Base-by-base conservation (phyloP, 1,140 invertebrate genomes). In the Arion vulgaris region DNA sequence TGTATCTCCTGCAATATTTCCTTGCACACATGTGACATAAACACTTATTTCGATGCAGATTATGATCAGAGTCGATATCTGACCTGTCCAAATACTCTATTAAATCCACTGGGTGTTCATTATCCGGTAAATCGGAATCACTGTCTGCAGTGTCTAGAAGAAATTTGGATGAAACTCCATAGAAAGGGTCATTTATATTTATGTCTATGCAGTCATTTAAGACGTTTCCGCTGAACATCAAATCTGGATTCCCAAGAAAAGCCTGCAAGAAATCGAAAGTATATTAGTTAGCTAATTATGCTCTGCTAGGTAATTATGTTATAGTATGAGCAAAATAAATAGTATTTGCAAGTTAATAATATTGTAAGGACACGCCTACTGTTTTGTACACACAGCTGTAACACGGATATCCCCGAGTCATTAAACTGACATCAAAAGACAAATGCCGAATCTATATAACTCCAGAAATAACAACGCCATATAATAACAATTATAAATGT, bases 31-130 rank as follows among this genome's bases (percentile, higher is more conserved):
- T 45, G 68, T 80, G 71, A 51, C 68, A 73, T 17, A 4, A 45
- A 71, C 78, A 80, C 26, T 72, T 72, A 41, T 26, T 72, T 2
- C 26, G 36, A 45, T 45, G 41, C 7, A 9, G 38, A 4, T 39
- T n/a, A 23, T 41, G 71, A n/a, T 41, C 71, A 1, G 41, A 9
- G 36, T 75, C 73, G 13, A 34, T 17, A 39, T 74, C 71, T 53
- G 36, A 0, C n/a, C 66, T 39, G 28, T 81, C 80, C 17, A 81
- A 19, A 15, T 38, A 73, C 26, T 74, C 74, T 7, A 74, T 39
- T 34, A 81, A 74, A 69, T 81, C 80, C 80, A 81, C 51, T n/a
- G 80, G 41, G 9, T 26, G n/a, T 49, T 81, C 80, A 69, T 81
- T 39, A n/a, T 78, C 69, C 1, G 68, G 69, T 51, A 74, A 74